These are phyloP conservation scores for Dasypolia templi DNA, from an alignment of 2,888 invertebrate species.

Conservation along the genomic window DNA sequence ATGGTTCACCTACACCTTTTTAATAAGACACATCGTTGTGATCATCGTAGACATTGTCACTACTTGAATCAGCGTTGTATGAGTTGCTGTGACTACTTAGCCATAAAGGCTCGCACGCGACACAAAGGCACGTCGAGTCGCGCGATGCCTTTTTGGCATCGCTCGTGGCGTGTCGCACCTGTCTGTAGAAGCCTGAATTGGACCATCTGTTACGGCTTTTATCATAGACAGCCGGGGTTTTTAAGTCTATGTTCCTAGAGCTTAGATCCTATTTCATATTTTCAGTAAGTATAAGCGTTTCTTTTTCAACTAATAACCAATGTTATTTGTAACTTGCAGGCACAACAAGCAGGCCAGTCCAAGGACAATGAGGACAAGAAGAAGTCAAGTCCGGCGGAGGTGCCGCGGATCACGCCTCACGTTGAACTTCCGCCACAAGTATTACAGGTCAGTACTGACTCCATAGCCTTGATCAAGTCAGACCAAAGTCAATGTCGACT, in stretches of 20 bases:
- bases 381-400: conserved; percentile 84
- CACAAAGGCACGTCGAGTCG: no score
- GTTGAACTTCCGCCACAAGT: conserved; percentile 97
- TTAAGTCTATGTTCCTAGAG: background rate
- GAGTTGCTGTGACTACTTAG: background rate
- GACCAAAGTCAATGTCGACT: background rate
- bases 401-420: conserved; percentile 88
- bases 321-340: conserved; percentile 71
- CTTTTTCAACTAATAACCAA: background rate
- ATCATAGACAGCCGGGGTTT: background rate
- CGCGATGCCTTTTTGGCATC: no score
- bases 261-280: background rate
- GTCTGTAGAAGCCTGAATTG: no score
- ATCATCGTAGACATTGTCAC: background rate
- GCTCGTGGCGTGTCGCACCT: no score
- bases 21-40: background rate
- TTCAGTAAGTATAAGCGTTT: background rate
- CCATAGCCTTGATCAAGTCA: background rate
- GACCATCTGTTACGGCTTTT: background rate
- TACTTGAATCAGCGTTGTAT: background rate
- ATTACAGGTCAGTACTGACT: conserved; percentile 91
- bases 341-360: conserved; percentile 85
- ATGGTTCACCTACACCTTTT: background rate
- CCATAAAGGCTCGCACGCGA: no score
- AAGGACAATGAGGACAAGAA: conserved; percentile 88